phyloP scores from a whole-genome alignment of 2,113 vertebrate genomes.

The Trogon surrucura region DNA sequence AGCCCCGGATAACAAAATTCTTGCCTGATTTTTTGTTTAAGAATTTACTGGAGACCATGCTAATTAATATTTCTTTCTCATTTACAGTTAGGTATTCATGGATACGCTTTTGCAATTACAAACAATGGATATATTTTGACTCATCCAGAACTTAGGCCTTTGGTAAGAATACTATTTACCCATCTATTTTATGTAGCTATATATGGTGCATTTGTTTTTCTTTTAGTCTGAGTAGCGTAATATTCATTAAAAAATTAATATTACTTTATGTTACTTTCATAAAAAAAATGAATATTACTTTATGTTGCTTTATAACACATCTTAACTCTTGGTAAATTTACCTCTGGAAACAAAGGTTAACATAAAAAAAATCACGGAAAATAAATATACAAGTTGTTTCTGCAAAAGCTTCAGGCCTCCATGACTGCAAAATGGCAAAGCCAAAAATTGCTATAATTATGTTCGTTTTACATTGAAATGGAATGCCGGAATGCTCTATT shows the following conservation, averaged over 20 bases:
- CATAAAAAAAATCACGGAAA: background rate
- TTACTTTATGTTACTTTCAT: background rate
- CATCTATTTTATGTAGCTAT: background rate
- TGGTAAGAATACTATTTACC: conserved; percentile 83
- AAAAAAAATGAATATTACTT: background rate
- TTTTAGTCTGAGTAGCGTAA: background rate
- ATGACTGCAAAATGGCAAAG: conserved; percentile 44
- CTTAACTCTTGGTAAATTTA: background rate
- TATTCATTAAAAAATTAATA: background rate
- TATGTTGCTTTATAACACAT: background rate
- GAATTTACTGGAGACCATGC: conserved; percentile 6
- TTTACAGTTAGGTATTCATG: conserved; percentile 94
- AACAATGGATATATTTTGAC: conserved; percentile 99
- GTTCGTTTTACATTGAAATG: conserved; percentile 40
- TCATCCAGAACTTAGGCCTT: conserved; percentile 94
- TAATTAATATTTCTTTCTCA: conserved; percentile 65
- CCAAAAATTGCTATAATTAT: conserved; percentile 66
- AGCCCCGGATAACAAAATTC: conserved; percentile 60
- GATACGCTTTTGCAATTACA: conserved; percentile 98
- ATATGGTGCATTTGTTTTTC: background rate
- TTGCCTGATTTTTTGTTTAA: conserved; percentile 63
- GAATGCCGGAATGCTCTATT: conserved; percentile 41
- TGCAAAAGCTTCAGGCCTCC: background rate
- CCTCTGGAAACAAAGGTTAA: background rate
- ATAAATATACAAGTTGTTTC: conserved; percentile 2